Evolutionary conservation across 2,113 vertebrate species (phyloP).

Genomic region (Ceratotherium simum): DNA sequence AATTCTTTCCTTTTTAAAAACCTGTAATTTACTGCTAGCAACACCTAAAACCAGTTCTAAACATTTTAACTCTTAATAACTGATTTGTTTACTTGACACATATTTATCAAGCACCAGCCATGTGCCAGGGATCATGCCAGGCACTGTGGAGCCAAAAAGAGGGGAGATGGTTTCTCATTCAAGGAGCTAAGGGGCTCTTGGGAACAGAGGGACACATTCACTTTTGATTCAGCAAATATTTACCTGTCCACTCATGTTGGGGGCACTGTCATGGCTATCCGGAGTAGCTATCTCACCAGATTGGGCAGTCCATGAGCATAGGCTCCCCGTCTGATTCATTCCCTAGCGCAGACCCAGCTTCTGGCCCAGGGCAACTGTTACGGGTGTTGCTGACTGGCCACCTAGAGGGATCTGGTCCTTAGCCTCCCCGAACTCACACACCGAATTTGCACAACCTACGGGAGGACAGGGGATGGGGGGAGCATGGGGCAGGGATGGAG

Average conservation of each 20-base stretch:
- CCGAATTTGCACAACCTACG: background rate
- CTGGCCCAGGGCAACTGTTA: background rate
- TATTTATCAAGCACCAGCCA: background rate
- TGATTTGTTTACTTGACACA: background rate
- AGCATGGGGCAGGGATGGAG: background rate
- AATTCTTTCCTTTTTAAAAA: background rate
- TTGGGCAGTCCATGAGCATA: background rate
- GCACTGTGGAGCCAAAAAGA: background rate
- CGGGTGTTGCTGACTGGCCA: background rate
- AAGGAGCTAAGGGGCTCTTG: background rate
- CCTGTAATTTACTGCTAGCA: background rate
- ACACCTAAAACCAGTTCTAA: background rate
- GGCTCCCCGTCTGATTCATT: background rate
- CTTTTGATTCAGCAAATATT: background rate
- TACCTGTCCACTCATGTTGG: background rate
- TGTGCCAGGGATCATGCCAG: background rate
- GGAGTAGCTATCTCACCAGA: background rate
- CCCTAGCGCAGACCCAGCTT: fast-evolving
- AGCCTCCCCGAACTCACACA: background rate
- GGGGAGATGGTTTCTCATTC: background rate
- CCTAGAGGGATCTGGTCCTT: background rate
- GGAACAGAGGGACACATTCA: background rate
- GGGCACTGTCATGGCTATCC: background rate
- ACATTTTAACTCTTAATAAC: background rate
- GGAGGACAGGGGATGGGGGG: background rate